Conservation (phyloP, 2,888 invertebrate species). For the Lottia gigantea region DNA sequence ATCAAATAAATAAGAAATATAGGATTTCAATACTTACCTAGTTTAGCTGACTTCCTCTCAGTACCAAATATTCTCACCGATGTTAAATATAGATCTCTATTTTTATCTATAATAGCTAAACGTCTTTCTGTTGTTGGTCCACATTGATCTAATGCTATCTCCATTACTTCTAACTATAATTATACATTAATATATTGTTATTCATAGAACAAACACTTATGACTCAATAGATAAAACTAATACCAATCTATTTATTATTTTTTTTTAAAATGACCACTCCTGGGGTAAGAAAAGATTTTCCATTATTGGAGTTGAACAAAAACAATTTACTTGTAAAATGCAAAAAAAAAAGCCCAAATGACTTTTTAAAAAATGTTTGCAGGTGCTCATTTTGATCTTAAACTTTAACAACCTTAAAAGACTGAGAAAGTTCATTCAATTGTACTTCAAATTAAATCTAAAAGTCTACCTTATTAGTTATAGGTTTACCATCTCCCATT, state of each 20-base stretch:
- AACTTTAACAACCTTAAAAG: too few species aligned
- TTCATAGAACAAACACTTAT: neutral
- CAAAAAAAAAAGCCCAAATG: too few species aligned
- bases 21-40: constrained; percentile 72
- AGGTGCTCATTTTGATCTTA: too few species aligned
- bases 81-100: constrained; percentile 84
- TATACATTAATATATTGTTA: neutral
- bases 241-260: neutral
- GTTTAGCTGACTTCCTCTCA: constrained; percentile 76
- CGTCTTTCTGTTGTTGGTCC: constrained; percentile 83
- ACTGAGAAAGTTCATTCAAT: too few species aligned
- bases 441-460: too few species aligned
- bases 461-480: constrained; percentile 76
- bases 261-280: neutral
- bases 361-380: too few species aligned
- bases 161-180: constrained; percentile 77
- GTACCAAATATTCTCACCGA: constrained; percentile 77
- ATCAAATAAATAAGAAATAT: too few species aligned
- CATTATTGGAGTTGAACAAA: too few species aligned
- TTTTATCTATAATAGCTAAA: constrained; percentile 88
- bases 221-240: neutral
- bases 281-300: neutral
- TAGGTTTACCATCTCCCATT: constrained; percentile 79
- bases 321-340: too few species aligned
- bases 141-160: constrained; percentile 86